These are phyloP conservation scores for Stegodyphus mimosarum DNA, from an alignment of 1,140 invertebrate species.

Conservation along the genomic window DNA sequence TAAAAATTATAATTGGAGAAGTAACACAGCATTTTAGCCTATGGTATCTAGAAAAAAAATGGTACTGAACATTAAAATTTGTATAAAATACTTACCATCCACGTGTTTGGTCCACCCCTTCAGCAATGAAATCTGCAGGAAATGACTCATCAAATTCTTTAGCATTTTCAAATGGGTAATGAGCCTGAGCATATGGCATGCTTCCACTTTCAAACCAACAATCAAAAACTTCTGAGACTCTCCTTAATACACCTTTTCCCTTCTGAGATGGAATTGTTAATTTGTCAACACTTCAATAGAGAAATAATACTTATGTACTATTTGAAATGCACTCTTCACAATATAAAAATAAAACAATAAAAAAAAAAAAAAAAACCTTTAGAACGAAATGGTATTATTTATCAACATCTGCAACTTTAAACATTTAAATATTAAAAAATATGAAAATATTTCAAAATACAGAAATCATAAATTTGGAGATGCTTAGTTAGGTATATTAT, in stretches of 20 bases:
- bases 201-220: constrained; percentile 99
- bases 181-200: constrained; percentile 87
- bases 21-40: not conserved
- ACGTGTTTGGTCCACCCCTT: constrained; percentile 98
- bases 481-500: too few species aligned
- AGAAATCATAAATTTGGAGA: too few species aligned
- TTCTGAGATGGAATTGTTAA: constrained; percentile 92
- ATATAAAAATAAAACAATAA: too few species aligned
- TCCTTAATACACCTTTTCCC: constrained; percentile 81
- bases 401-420: too few species aligned
- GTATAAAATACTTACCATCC: constrained; percentile 78
- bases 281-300: constrained; percentile 79
- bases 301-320: too few species aligned
- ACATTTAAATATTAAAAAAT: too few species aligned
- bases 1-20: too few species aligned
- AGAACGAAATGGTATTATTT: too few species aligned
- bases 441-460: too few species aligned
- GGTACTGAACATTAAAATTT: not conserved
- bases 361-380: too few species aligned
- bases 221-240: constrained; percentile 97
- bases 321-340: too few species aligned
- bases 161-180: constrained; percentile 96
- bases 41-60: not conserved
- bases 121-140: constrained; percentile 99
- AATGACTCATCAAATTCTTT: constrained; percentile 94